Evolutionary conservation across 1,140 invertebrate genomes (phyloP).

Genomic region (Drosophila sp.): DNA sequence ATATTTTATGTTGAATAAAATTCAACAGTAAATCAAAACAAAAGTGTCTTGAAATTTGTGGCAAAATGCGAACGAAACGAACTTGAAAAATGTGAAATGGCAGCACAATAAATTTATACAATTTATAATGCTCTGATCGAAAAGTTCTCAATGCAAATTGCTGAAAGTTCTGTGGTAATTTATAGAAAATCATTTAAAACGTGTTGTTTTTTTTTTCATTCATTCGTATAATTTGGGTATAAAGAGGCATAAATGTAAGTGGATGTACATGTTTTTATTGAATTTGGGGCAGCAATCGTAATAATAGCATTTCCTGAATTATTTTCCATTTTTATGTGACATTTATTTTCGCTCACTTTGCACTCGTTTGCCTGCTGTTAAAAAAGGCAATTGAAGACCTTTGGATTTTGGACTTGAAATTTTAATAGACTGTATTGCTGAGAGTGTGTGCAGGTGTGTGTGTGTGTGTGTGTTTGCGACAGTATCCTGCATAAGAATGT

Average conservation of each 20-base stretch:
- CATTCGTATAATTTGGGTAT: constrained; percentile 20
- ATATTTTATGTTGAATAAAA: too few species aligned
- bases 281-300: constrained; percentile 9
- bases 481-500: constrained; percentile 58
- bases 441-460: constrained; percentile 27
- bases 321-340: constrained; percentile 22
- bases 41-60: neutral
- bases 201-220: constrained; percentile 7
- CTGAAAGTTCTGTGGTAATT: neutral
- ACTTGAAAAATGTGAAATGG: neutral
- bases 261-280: constrained; percentile 21
- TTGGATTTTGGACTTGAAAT: constrained; percentile 36
- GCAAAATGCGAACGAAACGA: neutral
- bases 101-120: constrained; percentile 6
- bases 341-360: neutral
- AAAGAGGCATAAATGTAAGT: constrained; percentile 10
- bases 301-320: constrained; percentile 14
- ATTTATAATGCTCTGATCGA: constrained; percentile 7
- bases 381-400: neutral
- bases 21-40: neutral
- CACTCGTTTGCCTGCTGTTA: neutral
- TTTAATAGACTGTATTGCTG: constrained; percentile 46
- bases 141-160: constrained; percentile 5
- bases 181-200: constrained; percentile 27
- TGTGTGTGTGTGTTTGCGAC: constrained; percentile 28